Evolutionary conservation across 1,140 invertebrate genomes (phyloP).

Genomic region (Nasonia giraulti): DNA sequence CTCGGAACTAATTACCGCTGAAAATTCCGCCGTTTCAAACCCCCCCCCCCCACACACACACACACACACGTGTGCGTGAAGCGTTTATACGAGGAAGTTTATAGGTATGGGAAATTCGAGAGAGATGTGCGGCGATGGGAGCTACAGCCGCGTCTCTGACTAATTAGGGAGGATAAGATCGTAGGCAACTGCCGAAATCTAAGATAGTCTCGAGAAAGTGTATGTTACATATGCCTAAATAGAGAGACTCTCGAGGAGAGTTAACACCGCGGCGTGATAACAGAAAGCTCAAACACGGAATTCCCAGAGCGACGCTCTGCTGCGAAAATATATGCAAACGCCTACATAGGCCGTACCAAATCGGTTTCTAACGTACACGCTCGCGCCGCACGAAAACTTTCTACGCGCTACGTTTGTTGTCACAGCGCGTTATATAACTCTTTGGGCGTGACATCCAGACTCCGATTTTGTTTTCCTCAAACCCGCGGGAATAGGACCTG

Average conservation of each 20-base stretch:
- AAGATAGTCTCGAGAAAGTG: no score
- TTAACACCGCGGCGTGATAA: background rate
- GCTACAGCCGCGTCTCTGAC: no score
- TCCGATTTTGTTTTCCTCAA: background rate
- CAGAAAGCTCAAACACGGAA: background rate
- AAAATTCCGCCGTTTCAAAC: no score
- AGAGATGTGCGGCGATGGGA: no score
- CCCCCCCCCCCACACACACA: no score
- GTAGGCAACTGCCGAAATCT: no score
- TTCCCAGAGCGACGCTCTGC: background rate
- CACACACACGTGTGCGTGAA: no score
- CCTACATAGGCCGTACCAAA: background rate
- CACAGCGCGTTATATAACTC: background rate
- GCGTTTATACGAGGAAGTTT: no score
- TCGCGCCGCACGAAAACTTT: background rate
- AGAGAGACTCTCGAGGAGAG: background rate
- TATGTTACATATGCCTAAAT: no score
- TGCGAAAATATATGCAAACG: background rate
- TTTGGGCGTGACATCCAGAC: background rate
- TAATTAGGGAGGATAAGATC: no score
- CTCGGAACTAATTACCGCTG: no score
- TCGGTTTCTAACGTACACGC: background rate
- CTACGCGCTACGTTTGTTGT: conserved; percentile 15
- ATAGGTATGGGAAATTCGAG: no score
- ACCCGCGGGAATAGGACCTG: background rate